A percentile compares a stretch with the other conserved stretches of the same genome.
These are phyloP conservation scores for Falco biarmicus DNA, from an alignment of 2,797 vertebrate species.

Conservation along the genomic window DNA sequence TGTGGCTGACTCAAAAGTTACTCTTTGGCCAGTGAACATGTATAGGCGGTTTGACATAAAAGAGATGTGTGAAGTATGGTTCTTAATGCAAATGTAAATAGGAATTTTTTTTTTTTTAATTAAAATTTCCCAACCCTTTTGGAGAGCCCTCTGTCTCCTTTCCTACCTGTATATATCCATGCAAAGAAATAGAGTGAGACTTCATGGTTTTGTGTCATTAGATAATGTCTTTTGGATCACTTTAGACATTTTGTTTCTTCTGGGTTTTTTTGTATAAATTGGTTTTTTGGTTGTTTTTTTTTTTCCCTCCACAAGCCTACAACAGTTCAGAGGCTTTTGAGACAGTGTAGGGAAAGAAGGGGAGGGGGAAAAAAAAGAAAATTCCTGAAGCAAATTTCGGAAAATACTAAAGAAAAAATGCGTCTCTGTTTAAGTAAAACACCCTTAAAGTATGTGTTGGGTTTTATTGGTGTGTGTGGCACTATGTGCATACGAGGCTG, in stretches of 20 bases:
- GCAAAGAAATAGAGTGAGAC: background rate
- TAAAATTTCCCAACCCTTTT: background rate
- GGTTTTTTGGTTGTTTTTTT: background rate
- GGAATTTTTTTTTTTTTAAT: background rate
- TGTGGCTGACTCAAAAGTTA: background rate
- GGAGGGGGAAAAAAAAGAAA: background rate
- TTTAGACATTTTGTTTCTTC: background rate
- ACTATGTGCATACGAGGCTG: rapidly evolving
- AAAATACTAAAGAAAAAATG: background rate
- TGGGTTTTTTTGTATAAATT: background rate
- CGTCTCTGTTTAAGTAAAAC: background rate
- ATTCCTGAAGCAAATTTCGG: constrained; percentile 14
- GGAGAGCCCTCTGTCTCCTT: background rate
- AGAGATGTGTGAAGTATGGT: background rate
- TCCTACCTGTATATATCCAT: background rate
- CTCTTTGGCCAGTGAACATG: background rate
- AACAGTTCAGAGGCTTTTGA: background rate
- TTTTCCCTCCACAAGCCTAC: background rate
- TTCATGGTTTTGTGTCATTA: background rate
- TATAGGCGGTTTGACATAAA: background rate
- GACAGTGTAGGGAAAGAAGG: background rate
- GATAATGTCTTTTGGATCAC: background rate
- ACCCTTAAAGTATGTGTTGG: background rate
- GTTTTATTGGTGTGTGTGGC: background rate
- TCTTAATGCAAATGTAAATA: background rate